Percentiles rank a stretch among this genome's conserved stretches.
These are phyloP conservation scores for Chloroceryle aenea DNA, from an alignment of 2,113 vertebrate genomes.

Conservation along the genomic window DNA sequence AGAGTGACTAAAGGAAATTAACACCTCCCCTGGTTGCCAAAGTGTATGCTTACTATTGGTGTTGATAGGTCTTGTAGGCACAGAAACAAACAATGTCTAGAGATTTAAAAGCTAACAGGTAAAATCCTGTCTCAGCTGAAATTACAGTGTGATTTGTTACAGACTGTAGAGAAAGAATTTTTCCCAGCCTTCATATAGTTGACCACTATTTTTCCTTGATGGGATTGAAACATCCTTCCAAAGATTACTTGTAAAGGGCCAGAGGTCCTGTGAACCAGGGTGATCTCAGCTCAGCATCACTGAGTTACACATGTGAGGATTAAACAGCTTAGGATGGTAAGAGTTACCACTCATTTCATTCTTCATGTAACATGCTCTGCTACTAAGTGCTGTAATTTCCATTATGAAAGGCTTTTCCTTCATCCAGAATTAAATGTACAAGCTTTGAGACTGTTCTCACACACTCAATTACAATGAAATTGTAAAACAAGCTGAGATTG, in stretches of 20 bases:
- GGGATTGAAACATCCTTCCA: not conserved
- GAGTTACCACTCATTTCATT: not conserved
- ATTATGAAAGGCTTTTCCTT: constrained; percentile 2
- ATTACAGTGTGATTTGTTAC: rapidly evolving
- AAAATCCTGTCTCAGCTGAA: not conserved
- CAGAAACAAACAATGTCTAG: not conserved
- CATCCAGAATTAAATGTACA: not conserved
- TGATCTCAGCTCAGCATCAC: not conserved
- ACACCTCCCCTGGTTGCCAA: not conserved
- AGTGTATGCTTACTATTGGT: not conserved
- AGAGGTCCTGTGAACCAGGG: not conserved
- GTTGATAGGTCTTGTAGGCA: not conserved
- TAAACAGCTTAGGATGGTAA: not conserved
- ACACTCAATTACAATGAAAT: constrained; percentile 4
- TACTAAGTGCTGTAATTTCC: not conserved
- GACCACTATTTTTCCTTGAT: not conserved
- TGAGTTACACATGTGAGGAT: not conserved
- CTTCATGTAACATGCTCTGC: not conserved
- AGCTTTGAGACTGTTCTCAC: not conserved
- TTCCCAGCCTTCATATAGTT: not conserved
- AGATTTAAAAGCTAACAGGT: not conserved
- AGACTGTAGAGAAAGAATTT: not conserved
- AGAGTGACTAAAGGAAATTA: not conserved
- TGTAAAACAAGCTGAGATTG: not conserved
- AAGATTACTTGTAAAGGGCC: not conserved